Evolutionary conservation across 2,888 invertebrate species (phyloP).

Genomic region (Platynereis dumerilii): DNA sequence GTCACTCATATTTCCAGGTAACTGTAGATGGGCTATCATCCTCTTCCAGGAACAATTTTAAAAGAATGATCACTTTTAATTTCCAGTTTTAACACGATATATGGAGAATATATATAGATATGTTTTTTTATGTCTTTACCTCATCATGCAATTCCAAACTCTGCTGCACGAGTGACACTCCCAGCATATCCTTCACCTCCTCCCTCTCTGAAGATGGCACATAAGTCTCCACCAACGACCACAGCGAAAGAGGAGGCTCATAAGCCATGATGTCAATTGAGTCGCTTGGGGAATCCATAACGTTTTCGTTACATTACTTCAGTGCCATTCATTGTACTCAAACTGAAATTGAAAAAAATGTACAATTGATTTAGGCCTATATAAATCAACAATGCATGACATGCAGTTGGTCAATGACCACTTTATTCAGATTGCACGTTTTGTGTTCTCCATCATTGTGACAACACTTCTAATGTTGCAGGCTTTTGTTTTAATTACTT

Average conservation of each 20-base stretch:
- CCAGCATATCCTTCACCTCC: constrained; percentile 58
- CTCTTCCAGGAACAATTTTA: too few relatives aligned
- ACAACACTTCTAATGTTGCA: too few relatives aligned
- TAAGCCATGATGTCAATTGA: constrained; percentile 36
- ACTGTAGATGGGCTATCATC: background rate
- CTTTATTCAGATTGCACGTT: too few relatives aligned
- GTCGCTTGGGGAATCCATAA: constrained; percentile 10
- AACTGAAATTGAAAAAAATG: background rate
- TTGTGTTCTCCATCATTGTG: too few relatives aligned
- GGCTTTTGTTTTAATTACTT: too few relatives aligned
- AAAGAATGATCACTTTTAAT: too few relatives aligned
- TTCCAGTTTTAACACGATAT: too few relatives aligned
- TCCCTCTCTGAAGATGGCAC: constrained; percentile 52
- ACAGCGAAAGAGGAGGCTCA: constrained; percentile 57
- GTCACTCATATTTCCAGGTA: background rate
- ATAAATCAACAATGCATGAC: too few relatives aligned
- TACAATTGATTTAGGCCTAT: background rate
- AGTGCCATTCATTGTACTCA: background rate
- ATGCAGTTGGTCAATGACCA: too few relatives aligned
- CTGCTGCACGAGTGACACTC: constrained; percentile 57
- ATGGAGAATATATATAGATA: too few relatives aligned
- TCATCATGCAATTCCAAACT: constrained; percentile 58
- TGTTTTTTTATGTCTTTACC: too few relatives aligned
- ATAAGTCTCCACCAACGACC: constrained; percentile 57
- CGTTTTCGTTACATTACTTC: background rate